Evolutionary conservation across 1,140 invertebrate species (phyloP).

Genomic region (Apis cerana): DNA sequence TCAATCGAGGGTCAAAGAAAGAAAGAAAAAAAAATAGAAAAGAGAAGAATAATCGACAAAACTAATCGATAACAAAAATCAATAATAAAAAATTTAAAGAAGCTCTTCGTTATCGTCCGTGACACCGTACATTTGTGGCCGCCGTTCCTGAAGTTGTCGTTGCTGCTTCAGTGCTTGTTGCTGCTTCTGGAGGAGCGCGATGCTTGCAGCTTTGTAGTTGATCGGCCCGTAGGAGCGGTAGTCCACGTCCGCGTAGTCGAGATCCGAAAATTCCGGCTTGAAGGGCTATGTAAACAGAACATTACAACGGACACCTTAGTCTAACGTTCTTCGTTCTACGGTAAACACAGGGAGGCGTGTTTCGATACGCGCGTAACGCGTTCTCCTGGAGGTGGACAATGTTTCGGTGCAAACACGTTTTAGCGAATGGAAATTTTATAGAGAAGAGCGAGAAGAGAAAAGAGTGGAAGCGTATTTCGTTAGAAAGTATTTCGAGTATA

Average conservation of each 20-base stretch:
- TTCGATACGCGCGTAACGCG: not conserved
- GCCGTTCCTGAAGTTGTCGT: constrained; percentile 65
- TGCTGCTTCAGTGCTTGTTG: constrained; percentile 69
- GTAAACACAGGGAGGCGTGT: not conserved
- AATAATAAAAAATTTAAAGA: constrained; percentile 66
- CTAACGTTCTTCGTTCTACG: not conserved
- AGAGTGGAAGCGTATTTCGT: not conserved
- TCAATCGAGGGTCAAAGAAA: not conserved
- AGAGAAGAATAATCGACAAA: not conserved
- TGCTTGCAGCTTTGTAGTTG: constrained; percentile 93
- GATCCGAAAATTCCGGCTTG: constrained; percentile 87
- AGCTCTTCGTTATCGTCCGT: constrained; percentile 79
- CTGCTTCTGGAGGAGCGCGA: constrained; percentile 80
- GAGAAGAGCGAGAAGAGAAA: not conserved
- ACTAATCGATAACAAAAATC: not conserved
- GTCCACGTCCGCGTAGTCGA: constrained; percentile 95
- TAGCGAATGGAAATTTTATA: not conserved
- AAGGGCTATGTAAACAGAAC: constrained; percentile 82
- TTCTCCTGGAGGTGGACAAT: too few species aligned
- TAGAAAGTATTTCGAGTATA: not conserved
- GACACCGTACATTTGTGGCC: constrained; percentile 79
- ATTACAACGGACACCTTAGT: constrained; percentile 48
- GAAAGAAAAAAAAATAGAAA: not conserved
- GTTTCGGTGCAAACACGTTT: too few species aligned
- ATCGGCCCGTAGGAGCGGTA: constrained; percentile 93